Conservation (phyloP, 1,140 invertebrate genomes). For the Mesaphorura yosii region DNA sequence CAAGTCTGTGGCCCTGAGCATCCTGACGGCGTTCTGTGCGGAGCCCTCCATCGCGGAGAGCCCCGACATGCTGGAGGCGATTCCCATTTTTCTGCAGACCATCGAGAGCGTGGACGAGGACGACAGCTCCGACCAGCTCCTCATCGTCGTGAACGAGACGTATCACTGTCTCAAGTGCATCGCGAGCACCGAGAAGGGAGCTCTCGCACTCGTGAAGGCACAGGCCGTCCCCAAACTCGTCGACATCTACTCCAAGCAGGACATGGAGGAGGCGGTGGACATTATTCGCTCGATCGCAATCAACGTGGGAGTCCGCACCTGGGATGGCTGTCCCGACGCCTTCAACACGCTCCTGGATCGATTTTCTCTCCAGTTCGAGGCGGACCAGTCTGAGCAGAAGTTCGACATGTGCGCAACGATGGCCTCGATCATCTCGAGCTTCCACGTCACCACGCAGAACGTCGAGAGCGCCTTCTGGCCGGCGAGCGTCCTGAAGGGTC, state of each 20-base stretch:
- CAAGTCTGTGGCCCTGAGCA: slow-evolving; percentile 74
- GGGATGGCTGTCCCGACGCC: slow-evolving; percentile 52
- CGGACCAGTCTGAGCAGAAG: slow-evolving; percentile 71
- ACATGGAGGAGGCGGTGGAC: slow-evolving; percentile 70
- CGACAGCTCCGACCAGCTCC: slow-evolving; percentile 62
- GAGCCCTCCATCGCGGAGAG: slow-evolving; percentile 65
- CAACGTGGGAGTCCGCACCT: slow-evolving; percentile 40
- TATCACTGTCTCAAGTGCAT: slow-evolving; percentile 71
- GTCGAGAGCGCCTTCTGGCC: slow-evolving; percentile 62
- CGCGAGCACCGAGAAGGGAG: slow-evolving; percentile 56
- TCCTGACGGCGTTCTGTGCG: slow-evolving; percentile 67
- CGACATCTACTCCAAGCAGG: slow-evolving; percentile 69
- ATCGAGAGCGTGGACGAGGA: slow-evolving; percentile 65
- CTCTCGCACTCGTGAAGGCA: slow-evolving; percentile 58
- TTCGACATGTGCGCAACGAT: slow-evolving; percentile 70
- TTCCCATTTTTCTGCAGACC: slow-evolving; percentile 68
- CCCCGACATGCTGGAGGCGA: slow-evolving; percentile 64
- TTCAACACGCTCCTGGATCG: slow-evolving; percentile 73
- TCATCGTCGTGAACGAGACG: slow-evolving; percentile 67
- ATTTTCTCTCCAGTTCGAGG: slow-evolving; percentile 72
- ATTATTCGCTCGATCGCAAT: slow-evolving; percentile 57
- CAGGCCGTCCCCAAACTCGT: slow-evolving; percentile 67
- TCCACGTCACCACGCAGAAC: slow-evolving; percentile 47
- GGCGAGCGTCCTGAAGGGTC: slow-evolving; percentile 58
- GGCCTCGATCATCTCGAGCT: slow-evolving; percentile 54